Evolutionary conservation across 2,888 invertebrate genomes (phyloP).

Genomic region (Seira musarum): DNA sequence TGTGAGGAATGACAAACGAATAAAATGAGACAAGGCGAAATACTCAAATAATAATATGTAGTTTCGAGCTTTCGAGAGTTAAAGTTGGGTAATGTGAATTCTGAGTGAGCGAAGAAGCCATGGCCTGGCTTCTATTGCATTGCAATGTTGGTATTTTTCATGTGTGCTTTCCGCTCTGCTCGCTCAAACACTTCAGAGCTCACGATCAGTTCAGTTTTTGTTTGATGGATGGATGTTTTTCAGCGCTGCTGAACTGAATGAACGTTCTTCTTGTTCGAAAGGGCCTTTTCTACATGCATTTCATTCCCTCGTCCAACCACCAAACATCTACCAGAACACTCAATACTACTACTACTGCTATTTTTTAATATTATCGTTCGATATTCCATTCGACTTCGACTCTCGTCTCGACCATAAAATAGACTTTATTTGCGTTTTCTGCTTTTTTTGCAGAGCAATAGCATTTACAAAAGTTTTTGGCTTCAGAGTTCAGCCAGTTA

Average conservation of each 20-base stretch:
- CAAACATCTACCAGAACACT: no score
- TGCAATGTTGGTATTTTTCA: not conserved
- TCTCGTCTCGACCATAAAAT: no score
- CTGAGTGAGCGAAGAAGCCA: no score
- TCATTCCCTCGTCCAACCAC: no score
- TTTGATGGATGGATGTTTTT: not conserved
- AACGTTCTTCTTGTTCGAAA: not conserved
- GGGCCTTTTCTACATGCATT: not conserved
- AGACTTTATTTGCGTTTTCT: no score
- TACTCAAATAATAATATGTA: slow-evolving; percentile 3
- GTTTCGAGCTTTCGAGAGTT: slow-evolving; percentile 2
- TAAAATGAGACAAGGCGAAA: slow-evolving; percentile 16
- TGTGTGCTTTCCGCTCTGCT: not conserved
- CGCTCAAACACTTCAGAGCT: no score
- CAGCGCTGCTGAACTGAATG: not conserved
- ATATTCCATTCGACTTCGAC: no score
- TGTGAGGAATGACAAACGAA: slow-evolving; percentile 8
- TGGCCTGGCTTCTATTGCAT: not conserved
- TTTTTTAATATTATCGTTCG: no score
- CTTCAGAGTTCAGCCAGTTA: no score
- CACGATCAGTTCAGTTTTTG: not conserved
- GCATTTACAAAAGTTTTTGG: no score
- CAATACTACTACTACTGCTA: no score
- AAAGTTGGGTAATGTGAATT: not conserved
- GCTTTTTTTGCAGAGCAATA: no score